Evolutionary conservation across 1,140 invertebrate species (phyloP), one percentile per base, ranked within the genome.

Genomic region (Lucilia sericata): DNA sequence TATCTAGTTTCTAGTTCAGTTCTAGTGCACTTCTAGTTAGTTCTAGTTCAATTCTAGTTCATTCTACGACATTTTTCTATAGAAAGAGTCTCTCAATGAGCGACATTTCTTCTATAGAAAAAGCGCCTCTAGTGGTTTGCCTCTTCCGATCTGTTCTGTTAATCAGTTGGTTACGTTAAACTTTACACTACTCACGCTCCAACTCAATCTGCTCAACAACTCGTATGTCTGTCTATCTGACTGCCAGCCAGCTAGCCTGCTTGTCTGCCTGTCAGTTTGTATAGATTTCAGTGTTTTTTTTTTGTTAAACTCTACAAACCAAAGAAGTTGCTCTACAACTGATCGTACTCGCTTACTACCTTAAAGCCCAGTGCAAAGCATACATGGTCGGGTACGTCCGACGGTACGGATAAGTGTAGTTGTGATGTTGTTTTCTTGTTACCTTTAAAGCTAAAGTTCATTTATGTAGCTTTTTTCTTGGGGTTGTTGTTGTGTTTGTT

Each of bases 401-500:
- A 17, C 13, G 5, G 5, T 17, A 60, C 55, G 42, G 2, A 42
- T 8, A 10, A 55, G 51, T 70, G 65, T 70, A 19, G 10, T 70
- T 30, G 25, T 30, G n/a, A 30, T 30, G 2, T 65, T 25, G n/a
- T 70, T 70, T 19, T 70, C 21, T 21, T 60, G 36, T 51, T 80
- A 51, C n/a, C 76, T 51, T 80, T 80, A 80, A 80, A 80, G 76
- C 76, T 80, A 80, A 80, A 80, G 76, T 80, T 80, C 76, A 80
- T 19, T 49, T 51, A 49, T 80, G 42, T 51, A 80, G 76, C 76
- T 80, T 80, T 80, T 51, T 75, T 60, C 25, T 30, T 30, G 25
- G 25, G 1, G 25, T 30, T 30, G 25, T 30, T 30, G 25, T 30
- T 30, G 25, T 30, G 1, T 1, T 30, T 30, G 25, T 30, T 30